phyloP scores from a whole-genome alignment of 1,140 invertebrate species.

The Vanessa atalanta region DNA sequence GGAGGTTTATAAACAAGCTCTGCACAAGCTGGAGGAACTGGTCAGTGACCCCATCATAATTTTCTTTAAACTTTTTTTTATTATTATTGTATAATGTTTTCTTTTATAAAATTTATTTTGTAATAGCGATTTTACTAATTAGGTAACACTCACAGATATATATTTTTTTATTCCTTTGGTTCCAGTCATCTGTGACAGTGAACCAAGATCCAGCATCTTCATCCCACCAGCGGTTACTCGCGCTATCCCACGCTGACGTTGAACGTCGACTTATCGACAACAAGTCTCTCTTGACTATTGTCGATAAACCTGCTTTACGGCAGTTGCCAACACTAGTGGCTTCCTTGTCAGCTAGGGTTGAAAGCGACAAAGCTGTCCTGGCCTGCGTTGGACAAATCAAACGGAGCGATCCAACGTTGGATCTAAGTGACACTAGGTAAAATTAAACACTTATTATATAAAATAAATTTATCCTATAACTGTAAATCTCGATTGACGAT shows the following conservation, averaged over 20 bases:
- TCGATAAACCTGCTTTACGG: constrained; percentile 86
- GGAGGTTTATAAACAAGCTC: constrained; percentile 92
- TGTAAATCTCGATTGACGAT: no score
- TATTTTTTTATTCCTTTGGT: background rate
- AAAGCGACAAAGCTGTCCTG: constrained; percentile 87
- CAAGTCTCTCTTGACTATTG: constrained; percentile 91
- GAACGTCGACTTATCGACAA: constrained; percentile 95
- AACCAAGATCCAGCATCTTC: constrained; percentile 91
- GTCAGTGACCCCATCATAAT: constrained; percentile 56
- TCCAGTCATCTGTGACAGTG: constrained; percentile 81
- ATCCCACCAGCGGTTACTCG: constrained; percentile 93
- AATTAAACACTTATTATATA: constrained; percentile 2
- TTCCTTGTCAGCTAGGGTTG: constrained; percentile 83
- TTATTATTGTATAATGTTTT: background rate
- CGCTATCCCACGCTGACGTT: constrained; percentile 89
- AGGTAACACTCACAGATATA: no score
- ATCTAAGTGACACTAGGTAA: constrained; percentile 78
- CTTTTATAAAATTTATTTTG: background rate
- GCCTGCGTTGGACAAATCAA: constrained; percentile 84
- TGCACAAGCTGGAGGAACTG: constrained; percentile 93
- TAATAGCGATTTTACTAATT: no score
- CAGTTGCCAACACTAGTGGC: constrained; percentile 81
- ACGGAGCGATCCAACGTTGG: constrained; percentile 78
- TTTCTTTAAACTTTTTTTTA: no score
- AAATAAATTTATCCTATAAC: background rate